phyloP scores from a whole-genome alignment of 1,140 invertebrate species.

The Lepidurus couesii region DNA sequence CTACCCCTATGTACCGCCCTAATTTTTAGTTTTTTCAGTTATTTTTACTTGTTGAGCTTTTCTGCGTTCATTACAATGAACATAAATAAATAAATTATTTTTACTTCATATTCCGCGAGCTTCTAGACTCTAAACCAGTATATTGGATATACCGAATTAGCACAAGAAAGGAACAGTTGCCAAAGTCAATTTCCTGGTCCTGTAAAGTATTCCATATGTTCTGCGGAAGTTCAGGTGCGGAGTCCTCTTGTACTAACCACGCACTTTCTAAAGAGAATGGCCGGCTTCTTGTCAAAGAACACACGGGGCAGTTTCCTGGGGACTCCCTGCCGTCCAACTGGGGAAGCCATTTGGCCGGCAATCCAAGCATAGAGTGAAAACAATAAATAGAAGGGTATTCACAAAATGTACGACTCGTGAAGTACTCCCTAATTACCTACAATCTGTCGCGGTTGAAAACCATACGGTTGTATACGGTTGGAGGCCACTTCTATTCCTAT shows the following conservation, averaged over 20 bases:
- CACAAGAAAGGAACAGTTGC: too few relatives aligned
- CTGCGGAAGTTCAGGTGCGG: not conserved
- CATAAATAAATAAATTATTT: too few relatives aligned
- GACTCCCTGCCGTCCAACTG: not conserved
- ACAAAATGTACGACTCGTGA: not conserved
- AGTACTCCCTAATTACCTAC: not conserved
- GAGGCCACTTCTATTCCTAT: not conserved
- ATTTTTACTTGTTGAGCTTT: too few relatives aligned
- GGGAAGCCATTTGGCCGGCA: not conserved
- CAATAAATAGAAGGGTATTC: not conserved
- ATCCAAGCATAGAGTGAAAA: not conserved
- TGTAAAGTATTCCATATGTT: not conserved
- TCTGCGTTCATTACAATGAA: too few relatives aligned
- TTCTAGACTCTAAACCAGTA: too few relatives aligned
- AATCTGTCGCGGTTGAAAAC: not conserved
- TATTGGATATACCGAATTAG: too few relatives aligned
- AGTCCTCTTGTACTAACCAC: too few relatives aligned
- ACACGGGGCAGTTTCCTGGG: not conserved
- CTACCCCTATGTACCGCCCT: too few relatives aligned
- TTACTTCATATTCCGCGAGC: too few relatives aligned
- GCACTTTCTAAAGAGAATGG: not conserved
- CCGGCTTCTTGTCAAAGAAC: constrained; percentile 13
- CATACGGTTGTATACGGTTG: not conserved
- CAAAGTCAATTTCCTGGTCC: too few relatives aligned
- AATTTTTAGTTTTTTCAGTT: too few relatives aligned